Evolutionary conservation across 2,797 vertebrate genomes (phyloP).

Genomic region (Rhinella marina): DNA sequence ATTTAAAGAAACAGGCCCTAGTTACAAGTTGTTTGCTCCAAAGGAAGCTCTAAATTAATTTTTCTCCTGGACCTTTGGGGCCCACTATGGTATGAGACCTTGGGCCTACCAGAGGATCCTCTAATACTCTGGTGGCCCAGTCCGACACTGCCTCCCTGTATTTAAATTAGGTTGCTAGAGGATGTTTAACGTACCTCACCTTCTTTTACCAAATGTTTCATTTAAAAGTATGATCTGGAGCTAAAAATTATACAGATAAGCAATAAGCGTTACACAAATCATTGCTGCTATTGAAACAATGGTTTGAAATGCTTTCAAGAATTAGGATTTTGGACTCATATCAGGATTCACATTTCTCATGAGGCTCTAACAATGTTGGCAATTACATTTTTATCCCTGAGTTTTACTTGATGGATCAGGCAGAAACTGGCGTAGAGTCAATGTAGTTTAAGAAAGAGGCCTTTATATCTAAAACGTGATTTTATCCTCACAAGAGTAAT

Average conservation of each 20-base stretch:
- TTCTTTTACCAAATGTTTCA: not conserved
- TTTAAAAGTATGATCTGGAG: no score
- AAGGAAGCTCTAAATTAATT: no score
- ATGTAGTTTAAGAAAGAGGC: conserved; percentile 23
- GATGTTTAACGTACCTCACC: no score
- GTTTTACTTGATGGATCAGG: conserved; percentile 17
- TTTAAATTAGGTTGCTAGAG: no score
- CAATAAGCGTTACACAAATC: not conserved
- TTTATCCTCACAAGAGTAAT: conserved; percentile 15
- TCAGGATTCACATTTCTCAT: conserved; percentile 17
- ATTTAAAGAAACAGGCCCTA: no score
- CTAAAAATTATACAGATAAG: not conserved
- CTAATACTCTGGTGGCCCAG: no score
- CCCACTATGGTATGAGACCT: no score
- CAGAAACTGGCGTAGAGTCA: conserved; percentile 35
- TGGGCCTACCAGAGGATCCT: no score
- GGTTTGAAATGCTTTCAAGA: not conserved
- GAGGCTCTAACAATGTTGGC: conserved; percentile 28
- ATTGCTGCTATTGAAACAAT: not conserved
- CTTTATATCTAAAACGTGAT: conserved; percentile 45
- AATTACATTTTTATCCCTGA: conserved; percentile 30
- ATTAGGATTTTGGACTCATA: not conserved
- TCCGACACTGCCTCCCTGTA: no score
- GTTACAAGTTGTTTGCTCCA: no score
- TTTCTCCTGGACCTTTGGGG: no score